Conservation (phyloP, 2,797 vertebrate species). For the Discoglossus pictus region DNA sequence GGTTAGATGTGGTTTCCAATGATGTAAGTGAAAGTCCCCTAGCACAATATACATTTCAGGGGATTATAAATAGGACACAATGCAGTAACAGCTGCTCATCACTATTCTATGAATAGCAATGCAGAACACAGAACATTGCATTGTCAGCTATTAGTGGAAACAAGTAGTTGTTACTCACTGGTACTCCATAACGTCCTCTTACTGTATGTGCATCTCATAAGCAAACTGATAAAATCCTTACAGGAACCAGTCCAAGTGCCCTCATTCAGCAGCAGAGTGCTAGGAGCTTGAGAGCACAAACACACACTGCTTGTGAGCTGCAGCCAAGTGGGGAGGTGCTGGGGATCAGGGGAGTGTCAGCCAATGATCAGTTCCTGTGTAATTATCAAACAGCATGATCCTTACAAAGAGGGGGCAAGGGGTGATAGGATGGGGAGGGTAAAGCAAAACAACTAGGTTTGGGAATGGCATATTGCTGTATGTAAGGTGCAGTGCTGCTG, state of each 20-base stretch:
- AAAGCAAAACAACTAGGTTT: too few species aligned
- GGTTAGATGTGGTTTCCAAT: too few species aligned
- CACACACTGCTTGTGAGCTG: constrained; percentile 32
- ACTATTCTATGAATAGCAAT: constrained; percentile 3
- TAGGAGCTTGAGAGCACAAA: constrained; percentile 21
- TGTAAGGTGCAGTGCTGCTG: too few species aligned
- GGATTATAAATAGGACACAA: constrained; percentile 5
- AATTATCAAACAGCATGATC: background rate
- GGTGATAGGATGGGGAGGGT: too few species aligned
- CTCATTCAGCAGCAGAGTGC: constrained; percentile 29
- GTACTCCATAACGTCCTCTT: constrained; percentile 30
- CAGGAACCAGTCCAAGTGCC: constrained; percentile 11
- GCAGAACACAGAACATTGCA: background rate
- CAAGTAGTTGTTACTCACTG: constrained; percentile 36
- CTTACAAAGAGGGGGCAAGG: background rate
- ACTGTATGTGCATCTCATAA: background rate
- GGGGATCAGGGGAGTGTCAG: constrained; percentile 18
- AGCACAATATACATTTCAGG: too few species aligned
- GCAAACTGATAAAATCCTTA: background rate
- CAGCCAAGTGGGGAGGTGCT: constrained; percentile 25
- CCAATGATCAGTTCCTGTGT: constrained; percentile 1
- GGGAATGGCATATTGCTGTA: too few species aligned
- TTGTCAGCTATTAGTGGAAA: background rate
- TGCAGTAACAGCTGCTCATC: constrained; percentile 19
- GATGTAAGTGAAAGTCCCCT: too few species aligned